Percentiles rank a stretch among this genome's conserved stretches.
These are phyloP conservation scores for Ypsolopha sequella DNA, from an alignment of 2,888 invertebrate genomes.

Conservation along the genomic window DNA sequence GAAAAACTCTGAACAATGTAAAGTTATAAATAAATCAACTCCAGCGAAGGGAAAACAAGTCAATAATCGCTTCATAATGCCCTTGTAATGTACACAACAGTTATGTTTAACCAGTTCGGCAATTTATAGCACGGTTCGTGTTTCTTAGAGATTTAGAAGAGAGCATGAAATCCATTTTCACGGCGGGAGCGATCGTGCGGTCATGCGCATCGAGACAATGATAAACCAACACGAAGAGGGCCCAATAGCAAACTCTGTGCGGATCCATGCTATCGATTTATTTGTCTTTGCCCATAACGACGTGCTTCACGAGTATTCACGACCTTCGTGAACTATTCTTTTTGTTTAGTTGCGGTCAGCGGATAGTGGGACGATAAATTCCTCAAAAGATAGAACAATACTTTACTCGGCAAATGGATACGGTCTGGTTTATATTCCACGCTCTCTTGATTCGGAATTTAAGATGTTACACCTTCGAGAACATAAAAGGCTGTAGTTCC, in stretches of 20 bases:
- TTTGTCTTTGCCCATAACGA: conserved; percentile 9
- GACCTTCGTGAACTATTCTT: conserved; percentile 20
- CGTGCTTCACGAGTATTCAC: conserved; percentile 18
- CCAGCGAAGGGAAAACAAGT: neutral
- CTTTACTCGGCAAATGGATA: neutral
- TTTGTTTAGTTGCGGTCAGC: conserved; percentile 1
- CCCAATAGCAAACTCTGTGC: conserved; percentile 3
- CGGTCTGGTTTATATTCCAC: too few relatives aligned
- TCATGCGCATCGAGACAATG: conserved; percentile 9
- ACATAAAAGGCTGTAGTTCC: too few relatives aligned
- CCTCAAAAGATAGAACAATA: neutral
- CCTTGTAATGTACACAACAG: neutral
- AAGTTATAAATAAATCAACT: neutral
- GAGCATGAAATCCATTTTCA: conserved; percentile 8
- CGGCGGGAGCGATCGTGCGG: conserved; percentile 6
- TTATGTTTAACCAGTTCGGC: neutral
- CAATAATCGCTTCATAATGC: neutral
- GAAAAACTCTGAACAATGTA: neutral
- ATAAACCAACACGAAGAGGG: conserved; percentile 10
- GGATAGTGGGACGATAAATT: neutral
- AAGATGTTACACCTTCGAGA: too few relatives aligned
- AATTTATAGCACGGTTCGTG: conserved; percentile 5
- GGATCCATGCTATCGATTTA: conserved; percentile 5
- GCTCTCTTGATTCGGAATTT: too few relatives aligned
- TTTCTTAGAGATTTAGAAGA: conserved; percentile 5